Evolutionary conservation across 2,113 vertebrate genomes (phyloP).

Genomic region (Passer domesticus): DNA sequence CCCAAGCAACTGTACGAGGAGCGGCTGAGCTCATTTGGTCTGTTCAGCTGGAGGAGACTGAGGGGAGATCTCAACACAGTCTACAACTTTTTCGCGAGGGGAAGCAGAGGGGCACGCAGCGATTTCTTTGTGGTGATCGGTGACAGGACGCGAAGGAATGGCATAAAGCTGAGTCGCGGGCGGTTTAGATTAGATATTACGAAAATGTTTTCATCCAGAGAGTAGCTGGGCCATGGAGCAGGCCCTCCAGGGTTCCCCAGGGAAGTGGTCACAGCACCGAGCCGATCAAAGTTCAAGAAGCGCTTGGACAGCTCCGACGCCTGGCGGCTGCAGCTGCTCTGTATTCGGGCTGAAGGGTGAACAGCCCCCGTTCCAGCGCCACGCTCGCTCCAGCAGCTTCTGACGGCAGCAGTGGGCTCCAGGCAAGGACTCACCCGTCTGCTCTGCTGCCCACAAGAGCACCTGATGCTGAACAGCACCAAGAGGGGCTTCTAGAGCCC

Average conservation of each 20-base stretch:
- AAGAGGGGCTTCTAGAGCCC: too few relatives aligned
- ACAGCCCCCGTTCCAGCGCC: fast-evolving
- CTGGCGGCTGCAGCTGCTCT: background rate
- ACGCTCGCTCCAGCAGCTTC: background rate
- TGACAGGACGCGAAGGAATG: background rate
- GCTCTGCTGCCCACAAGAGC: background rate
- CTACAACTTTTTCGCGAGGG: background rate
- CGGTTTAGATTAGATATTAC: background rate
- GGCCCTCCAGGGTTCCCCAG: background rate
- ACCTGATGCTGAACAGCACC: fast-evolving
- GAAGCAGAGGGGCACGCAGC: background rate
- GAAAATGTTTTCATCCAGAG: background rate
- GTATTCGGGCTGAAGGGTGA: fast-evolving
- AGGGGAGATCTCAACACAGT: too few relatives aligned
- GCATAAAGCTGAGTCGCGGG: background rate
- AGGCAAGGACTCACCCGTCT: background rate
- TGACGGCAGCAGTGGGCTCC: fast-evolving
- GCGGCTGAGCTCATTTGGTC: background rate
- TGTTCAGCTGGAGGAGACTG: background rate
- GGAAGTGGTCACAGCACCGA: background rate
- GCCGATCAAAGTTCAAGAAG: background rate
- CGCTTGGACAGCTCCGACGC: background rate
- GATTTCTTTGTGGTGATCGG: background rate
- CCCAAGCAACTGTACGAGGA: fast-evolving
- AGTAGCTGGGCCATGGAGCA: background rate